Base-by-base conservation (phyloP, 1,140 invertebrate species). In the Solenopsis fugax region DNA sequence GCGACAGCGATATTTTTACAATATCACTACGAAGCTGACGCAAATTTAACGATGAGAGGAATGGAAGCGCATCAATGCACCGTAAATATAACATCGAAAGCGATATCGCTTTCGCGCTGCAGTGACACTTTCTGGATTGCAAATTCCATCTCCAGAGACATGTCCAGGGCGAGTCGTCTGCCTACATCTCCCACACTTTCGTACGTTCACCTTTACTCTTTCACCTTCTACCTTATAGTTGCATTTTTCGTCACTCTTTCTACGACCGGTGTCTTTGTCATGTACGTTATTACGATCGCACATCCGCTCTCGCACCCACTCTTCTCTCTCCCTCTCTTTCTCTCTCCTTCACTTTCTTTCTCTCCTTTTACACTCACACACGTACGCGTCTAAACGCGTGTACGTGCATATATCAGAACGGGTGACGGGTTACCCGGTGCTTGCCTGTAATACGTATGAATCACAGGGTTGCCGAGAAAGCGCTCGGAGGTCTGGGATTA, bases 401-500 rank as follows among this genome's bases (percentile, higher is more conserved):
- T 69, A 81, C 64, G 52, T 80, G 64, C 62, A 72, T 69, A 69
- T 58, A 86, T 86, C 62, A 86, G 29, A 29, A 48, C 76, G 64
- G 84, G 48, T 86, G 75, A 86, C 75, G 84, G 64, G 75, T 78
- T 86, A 80, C 64, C 41, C 62, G 21, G 41, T 65, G 41, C 64
- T 80, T 78, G 45, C 64, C 62, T 37, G 76, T 80, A 86, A 86
- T 86, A 82, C 29, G 76, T 81, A 86, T 81, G 85, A 86, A 86
- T 86, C 85, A 86, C 52, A 64, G 37, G 76, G 76, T 58, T 65
- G 62, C 60, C 75, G 84, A 86, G 84, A 81, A 78, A 80, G 75
- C 62, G 29, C 50, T 29, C 48, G 52, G 67, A 75, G 69, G 62
- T 81, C 62, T 58, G 76, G 85, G 85, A 86, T 86, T 87, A 87